Conservation (phyloP, 2,113 vertebrate genomes). For the Lanius ludovicianus region DNA sequence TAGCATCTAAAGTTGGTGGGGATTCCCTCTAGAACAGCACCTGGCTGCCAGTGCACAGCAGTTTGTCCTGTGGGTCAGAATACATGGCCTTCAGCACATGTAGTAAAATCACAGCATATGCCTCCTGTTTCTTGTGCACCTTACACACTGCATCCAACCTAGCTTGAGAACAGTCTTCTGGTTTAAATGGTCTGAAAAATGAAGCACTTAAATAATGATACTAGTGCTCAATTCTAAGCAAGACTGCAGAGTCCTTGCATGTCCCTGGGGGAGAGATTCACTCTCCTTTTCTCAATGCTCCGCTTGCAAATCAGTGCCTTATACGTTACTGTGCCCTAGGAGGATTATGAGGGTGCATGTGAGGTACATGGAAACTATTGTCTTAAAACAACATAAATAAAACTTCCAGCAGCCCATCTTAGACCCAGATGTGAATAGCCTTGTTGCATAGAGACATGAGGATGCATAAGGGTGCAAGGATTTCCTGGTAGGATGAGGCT, state of each 20-base stretch:
- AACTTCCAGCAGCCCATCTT: not conserved
- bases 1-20: not conserved
- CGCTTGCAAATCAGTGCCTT: not conserved
- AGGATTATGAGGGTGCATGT: not conserved
- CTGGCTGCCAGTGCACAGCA: not conserved
- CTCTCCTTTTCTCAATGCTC: not conserved
- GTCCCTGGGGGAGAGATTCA: not conserved
- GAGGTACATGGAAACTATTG: not conserved
- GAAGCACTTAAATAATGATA: not conserved
- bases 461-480: not conserved
- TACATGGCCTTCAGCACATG: not conserved
- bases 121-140: not conserved
- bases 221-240: fast-evolving
- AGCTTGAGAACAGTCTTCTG: not conserved
- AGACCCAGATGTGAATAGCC: not conserved
- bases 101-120: fast-evolving
- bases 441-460: not conserved
- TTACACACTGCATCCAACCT: not conserved
- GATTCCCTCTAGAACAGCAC: not conserved
- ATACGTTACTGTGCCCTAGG: not conserved
- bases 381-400: not conserved
- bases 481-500: not conserved
- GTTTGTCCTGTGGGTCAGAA: not conserved
- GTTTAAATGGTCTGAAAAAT: not conserved
- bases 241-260: not conserved